Base-by-base conservation (phyloP, 2,113 vertebrate genomes). In the Oncorhynchus masou region DNA sequence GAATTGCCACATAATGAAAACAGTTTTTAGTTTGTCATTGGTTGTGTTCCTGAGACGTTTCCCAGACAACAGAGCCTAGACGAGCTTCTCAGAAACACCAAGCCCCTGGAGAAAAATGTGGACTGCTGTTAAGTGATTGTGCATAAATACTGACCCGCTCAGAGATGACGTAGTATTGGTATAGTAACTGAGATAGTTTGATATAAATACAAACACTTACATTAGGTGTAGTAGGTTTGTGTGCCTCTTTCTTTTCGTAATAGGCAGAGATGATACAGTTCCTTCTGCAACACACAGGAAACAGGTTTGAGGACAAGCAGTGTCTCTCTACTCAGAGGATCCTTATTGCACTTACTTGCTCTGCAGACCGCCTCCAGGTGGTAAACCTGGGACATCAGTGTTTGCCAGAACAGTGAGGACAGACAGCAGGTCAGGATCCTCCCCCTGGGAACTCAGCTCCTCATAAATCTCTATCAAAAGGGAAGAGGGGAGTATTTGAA, bases 341-440 rank as follows among this genome's bases (percentile, higher is more conserved):
- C 59, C 7, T 62, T 22, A 62, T 8, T 62, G 59, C 59, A 62
- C 94, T 92, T 86, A 95, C 94, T 95, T 95, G 94, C 94, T 94
- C 85, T 93, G 90, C 74, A 96, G 90, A 45, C 95, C 95, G 74
- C 94, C 94, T 59, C 94, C 95, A 71, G 94, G 93, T 84, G 94
- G 95, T 67, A 95, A 83, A 51, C 92, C 92, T 0, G 90, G 94
- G 67, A 95, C 95, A 34, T 83, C 78, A 29, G 90, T 88, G 4
- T 92, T 93, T 12, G 91, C 92, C 65, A 96, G 88, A 49, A 88
- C 83, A 4, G 90, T 93, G 85, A 96, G 94, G 72, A 94, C 88
- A 2, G 88, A 82, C 51, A 94, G 85, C 66, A 95, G 88, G 81
- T 92, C 93, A 67, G 88, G 93, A 73, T 82, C 91, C 71, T 87